Conservation (phyloP, 2,797 vertebrate species). For the Mormyrus proboscirostris region DNA sequence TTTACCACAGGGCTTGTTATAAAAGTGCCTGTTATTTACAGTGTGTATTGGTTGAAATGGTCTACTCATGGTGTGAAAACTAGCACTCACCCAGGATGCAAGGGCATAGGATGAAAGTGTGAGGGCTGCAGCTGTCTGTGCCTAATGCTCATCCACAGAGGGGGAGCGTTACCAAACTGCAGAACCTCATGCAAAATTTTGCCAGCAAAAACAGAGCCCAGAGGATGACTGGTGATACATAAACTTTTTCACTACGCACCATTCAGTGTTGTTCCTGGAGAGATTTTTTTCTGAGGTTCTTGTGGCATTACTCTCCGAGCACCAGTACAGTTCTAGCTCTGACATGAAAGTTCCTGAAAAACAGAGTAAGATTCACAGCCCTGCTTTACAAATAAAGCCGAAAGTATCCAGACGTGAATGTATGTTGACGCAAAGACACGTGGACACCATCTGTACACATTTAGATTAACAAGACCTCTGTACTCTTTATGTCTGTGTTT, state of each 20-base stretch:
- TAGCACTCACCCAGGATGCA: background rate
- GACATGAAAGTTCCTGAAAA: background rate
- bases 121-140: background rate
- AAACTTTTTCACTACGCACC: background rate
- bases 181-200: background rate
- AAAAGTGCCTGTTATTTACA: background rate
- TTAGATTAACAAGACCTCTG: background rate
- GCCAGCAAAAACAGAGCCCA: background rate
- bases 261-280: background rate
- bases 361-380: background rate
- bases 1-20: too few relatives aligned
- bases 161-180: background rate
- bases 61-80: background rate
- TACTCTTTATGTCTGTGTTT: background rate
- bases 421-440: background rate
- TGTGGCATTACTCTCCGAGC: background rate
- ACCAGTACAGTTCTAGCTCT: background rate
- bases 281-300: background rate
- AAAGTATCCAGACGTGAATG: background rate
- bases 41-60: background rate
- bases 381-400: background rate
- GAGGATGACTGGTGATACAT: background rate
- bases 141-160: background rate
- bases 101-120: background rate
- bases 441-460: background rate